Evolutionary conservation across 2,888 invertebrate species (phyloP).

Genomic region (Hipparchia sbordonii): DNA sequence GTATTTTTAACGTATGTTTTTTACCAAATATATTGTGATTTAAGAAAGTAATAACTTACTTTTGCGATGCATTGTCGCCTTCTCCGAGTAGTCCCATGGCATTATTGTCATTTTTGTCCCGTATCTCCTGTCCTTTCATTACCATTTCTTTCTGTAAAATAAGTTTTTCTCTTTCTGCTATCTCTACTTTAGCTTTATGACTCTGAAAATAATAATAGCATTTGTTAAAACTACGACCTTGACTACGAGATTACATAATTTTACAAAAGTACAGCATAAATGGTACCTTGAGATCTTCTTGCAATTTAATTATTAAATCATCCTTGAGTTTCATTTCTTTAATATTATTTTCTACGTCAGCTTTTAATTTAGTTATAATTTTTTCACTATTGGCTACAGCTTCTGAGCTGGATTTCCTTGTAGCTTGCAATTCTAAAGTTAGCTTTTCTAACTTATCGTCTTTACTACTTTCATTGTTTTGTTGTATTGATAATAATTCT

Average conservation of each 20-base stretch:
- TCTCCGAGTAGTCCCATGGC: constrained; percentile 62
- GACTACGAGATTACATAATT: too few species aligned
- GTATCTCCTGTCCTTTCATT: constrained; percentile 53
- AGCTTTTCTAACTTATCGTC: constrained; percentile 72
- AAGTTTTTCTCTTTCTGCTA: constrained; percentile 68
- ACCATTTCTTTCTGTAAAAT: constrained; percentile 66
- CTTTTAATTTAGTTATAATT: constrained; percentile 62
- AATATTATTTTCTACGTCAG: constrained; percentile 67
- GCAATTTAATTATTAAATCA: constrained; percentile 63
- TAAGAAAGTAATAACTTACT: constrained; percentile 51
- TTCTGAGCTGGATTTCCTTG: constrained; percentile 64
- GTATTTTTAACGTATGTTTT: too few species aligned
- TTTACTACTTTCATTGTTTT: constrained; percentile 67
- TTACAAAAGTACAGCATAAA: neutral
- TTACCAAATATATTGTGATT: neutral
- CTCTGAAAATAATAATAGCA: constrained; percentile 53
- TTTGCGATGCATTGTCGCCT: constrained; percentile 59
- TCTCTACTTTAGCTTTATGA: constrained; percentile 67
- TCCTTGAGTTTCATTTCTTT: constrained; percentile 70
- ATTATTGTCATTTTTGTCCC: constrained; percentile 73
- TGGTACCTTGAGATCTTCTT: constrained; percentile 71
- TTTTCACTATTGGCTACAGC: constrained; percentile 64
- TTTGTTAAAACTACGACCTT: neutral
- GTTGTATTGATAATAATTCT: constrained; percentile 69
- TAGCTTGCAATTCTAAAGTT: constrained; percentile 69